A percentile compares a stretch with the other conserved stretches of the same genome.
These are phyloP conservation scores for Bombus sylvicola DNA, from an alignment of 1,140 invertebrate species.

Conservation along the genomic window DNA sequence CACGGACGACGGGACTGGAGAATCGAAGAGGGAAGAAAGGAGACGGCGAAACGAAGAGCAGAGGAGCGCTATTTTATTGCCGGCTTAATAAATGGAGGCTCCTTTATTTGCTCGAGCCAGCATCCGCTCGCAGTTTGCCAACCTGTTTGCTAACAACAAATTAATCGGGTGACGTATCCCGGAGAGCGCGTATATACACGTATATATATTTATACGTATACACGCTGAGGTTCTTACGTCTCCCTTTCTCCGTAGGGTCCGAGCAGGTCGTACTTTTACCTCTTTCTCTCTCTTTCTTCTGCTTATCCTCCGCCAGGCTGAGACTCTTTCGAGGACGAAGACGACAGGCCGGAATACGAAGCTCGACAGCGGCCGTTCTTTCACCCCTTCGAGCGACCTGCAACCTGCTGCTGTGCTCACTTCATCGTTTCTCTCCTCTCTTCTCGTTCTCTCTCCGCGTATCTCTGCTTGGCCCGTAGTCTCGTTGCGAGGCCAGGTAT, in stretches of 20 bases:
- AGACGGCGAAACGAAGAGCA: conserved; percentile 60
- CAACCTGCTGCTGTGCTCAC: conserved; percentile 70
- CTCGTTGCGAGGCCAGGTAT: conserved; percentile 50
- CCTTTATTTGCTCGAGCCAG: conserved; percentile 79
- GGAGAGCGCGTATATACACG: conserved; percentile 54
- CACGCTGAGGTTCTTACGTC: conserved; percentile 51
- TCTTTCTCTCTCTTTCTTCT: conserved; percentile 15
- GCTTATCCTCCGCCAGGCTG: conserved; percentile 16
- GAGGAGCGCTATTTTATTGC: conserved; percentile 80
- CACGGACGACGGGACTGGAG: conserved; percentile 47
- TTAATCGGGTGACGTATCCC: conserved; percentile 81
- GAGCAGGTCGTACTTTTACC: not conserved
- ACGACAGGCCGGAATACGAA: conserved; percentile 65
- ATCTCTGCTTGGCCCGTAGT: not conserved
- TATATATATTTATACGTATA: conserved; percentile 23
- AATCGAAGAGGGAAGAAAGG: conserved; percentile 12
- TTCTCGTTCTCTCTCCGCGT: not conserved
- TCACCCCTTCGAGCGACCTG: conserved; percentile 69
- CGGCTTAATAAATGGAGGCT: conserved; percentile 81
- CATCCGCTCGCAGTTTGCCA: conserved; percentile 81
- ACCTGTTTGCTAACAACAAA: conserved; percentile 82
- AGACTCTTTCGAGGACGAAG: conserved; percentile 55
- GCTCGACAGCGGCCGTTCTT: conserved; percentile 73
- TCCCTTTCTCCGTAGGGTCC: conserved; percentile 47
- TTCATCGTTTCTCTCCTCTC: conserved; percentile 36